Evolutionary conservation across 2,797 vertebrate species (phyloP).

Genomic region (Phalanger gymnotis): DNA sequence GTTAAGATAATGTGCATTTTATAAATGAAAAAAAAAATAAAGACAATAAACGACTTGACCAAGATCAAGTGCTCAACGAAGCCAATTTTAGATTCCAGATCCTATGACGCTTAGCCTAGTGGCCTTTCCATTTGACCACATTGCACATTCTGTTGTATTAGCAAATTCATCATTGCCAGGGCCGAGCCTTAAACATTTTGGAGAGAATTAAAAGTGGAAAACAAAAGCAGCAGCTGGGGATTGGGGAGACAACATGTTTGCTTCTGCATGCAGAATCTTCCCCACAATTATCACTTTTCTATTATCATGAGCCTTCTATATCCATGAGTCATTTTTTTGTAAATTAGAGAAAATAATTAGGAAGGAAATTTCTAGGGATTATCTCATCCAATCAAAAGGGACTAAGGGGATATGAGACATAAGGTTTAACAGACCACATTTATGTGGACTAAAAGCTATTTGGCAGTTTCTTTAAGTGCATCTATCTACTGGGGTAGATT

Average conservation of each 20-base stretch:
- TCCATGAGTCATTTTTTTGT: not conserved
- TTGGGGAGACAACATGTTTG: not conserved
- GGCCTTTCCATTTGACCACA: too few species aligned
- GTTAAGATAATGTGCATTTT: not conserved
- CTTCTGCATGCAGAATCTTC: not conserved
- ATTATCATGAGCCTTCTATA: slow-evolving; percentile 7
- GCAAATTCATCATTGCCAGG: not conserved
- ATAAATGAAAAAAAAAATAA: not conserved
- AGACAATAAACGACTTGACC: not conserved
- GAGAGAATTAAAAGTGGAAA: not conserved
- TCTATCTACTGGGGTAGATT: not conserved
- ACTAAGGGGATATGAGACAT: not conserved
- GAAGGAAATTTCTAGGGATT: not conserved
- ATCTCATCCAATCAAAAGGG: not conserved
- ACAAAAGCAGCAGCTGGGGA: not conserved
- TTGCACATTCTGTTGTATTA: not conserved
- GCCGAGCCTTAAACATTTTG: not conserved
- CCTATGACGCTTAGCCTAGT: not conserved
- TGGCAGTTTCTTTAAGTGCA: not conserved
- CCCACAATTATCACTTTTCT: not conserved
- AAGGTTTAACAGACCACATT: not conserved
- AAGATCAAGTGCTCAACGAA: not conserved
- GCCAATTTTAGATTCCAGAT: not conserved
- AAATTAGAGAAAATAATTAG: slow-evolving; percentile 16
- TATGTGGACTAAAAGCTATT: not conserved